Evolutionary conservation across 2,797 vertebrate genomes (phyloP).

Genomic region (Danio tinwini): DNA sequence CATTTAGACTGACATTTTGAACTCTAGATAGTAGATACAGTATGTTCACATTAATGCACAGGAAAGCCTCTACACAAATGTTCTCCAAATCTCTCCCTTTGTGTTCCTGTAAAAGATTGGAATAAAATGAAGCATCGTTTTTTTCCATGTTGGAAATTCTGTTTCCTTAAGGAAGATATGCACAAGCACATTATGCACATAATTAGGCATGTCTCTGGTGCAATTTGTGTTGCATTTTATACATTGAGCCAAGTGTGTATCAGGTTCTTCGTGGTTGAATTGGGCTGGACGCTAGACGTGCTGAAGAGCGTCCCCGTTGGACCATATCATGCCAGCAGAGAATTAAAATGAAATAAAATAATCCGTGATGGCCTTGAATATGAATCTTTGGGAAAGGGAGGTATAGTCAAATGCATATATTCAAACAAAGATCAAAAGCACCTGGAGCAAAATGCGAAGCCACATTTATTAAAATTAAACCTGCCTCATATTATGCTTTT

Average conservation of each 20-base stretch:
- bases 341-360: constrained; percentile 5
- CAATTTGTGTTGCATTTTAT: not conserved
- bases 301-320: constrained; percentile 9
- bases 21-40: too few relatives aligned
- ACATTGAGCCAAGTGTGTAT: not conserved
- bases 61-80: not conserved
- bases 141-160: not conserved
- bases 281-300: not conserved
- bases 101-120: not conserved
- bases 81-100: not conserved
- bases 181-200: not conserved
- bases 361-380: constrained; percentile 46
- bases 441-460: constrained; percentile 59
- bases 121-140: not conserved
- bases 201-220: not conserved
- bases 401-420: constrained; percentile 60
- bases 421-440: constrained; percentile 70
- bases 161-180: constrained; percentile 8
- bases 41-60: too few relatives aligned
- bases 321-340: constrained; percentile 7
- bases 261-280: not conserved
- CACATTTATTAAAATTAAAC: constrained; percentile 71
- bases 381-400: constrained; percentile 44
- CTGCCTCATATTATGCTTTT: constrained; percentile 75
- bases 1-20: too few relatives aligned